phyloP scores from a whole-genome alignment of 1,140 invertebrate species.

The Myzus persicae region DNA sequence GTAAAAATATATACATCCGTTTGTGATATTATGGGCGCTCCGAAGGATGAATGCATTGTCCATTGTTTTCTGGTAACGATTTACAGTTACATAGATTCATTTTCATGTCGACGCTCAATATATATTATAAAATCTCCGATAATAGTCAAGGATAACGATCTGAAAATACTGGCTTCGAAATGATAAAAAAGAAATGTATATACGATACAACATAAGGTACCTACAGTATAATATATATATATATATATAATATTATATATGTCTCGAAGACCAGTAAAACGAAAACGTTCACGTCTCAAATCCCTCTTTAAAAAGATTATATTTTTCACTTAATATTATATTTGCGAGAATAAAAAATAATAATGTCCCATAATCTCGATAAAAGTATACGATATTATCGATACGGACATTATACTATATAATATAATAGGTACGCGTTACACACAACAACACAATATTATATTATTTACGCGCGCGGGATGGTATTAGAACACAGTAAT shows the following conservation, averaged over 20 bases:
- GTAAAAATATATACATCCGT: not conserved
- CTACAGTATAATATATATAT: not conserved
- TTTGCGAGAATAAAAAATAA: not conserved
- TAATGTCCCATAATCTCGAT: not conserved
- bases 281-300: not conserved
- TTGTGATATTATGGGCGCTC: not conserved
- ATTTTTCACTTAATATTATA: conserved; percentile 3
- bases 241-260: no score
- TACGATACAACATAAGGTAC: not conserved
- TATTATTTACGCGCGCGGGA: not conserved
- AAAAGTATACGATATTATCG: conserved; percentile 9
- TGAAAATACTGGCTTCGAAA: not conserved
- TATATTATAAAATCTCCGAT: not conserved
- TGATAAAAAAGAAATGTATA: conserved; percentile 4
- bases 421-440: not conserved
- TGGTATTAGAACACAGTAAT: not conserved
- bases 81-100: conserved; percentile 11
- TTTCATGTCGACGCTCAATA: conserved; percentile 27
- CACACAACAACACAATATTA: not conserved
- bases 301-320: not conserved
- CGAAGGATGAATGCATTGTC: conserved; percentile 4
- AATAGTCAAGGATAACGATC: not conserved
- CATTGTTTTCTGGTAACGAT: conserved; percentile 27
- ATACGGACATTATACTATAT: not conserved
- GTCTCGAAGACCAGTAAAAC: not conserved